Evolutionary conservation across 2,888 invertebrate genomes (phyloP), one percentile per base, ranked within the genome.

Genomic region (Sminthurides aquaticus): DNA sequence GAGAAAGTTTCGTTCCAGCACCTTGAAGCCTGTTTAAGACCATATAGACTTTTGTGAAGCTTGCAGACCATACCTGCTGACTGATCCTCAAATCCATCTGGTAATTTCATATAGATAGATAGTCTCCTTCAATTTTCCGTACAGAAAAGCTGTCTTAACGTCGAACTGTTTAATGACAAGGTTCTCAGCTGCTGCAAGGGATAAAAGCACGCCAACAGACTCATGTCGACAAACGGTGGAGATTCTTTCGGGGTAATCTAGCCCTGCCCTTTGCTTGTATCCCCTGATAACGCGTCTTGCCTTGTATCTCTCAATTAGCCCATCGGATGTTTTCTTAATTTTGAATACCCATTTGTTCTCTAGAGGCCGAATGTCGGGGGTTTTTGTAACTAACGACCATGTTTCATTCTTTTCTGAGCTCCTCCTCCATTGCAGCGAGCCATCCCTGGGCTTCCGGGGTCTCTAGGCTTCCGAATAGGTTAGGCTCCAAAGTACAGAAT

Each of bases 21-120:
- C 22, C 68, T 34, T 1, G 71, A 69, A 1, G 72, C 58, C 63
- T 75, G 69, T 29, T 72, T 72, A 1, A 75, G 62, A 3, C 72
- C 73, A 60, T 75, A 75, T 1, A 75, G 18, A 8, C 64, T 61
- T 49, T 67, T 68, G 3, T 49, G 20, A 1, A 74, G 62, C 56
- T 49, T 60, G 48, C 68, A 71, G 2, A 64, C 62, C 15, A 8
- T 8, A 1, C 20, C n/a, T n/a, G n/a, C n/a, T n/a, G n/a, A n/a
- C n/a, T n/a, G n/a, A n/a, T n/a, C n/a, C n/a, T n/a, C n/a, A n/a
- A n/a, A n/a, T n/a, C n/a, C n/a, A n/a, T n/a, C n/a, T n/a, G n/a
- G n/a, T n/a, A n/a, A n/a, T n/a, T n/a, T n/a, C n/a, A n/a, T n/a
- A n/a, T n/a, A n/a, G 49, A 67, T 65, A 67, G 24, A 65, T 65